Evolutionary conservation across 1,140 invertebrate species (phyloP), one percentile per base, ranked within the genome.

Genomic region (Drosophila sturtevanti): DNA sequence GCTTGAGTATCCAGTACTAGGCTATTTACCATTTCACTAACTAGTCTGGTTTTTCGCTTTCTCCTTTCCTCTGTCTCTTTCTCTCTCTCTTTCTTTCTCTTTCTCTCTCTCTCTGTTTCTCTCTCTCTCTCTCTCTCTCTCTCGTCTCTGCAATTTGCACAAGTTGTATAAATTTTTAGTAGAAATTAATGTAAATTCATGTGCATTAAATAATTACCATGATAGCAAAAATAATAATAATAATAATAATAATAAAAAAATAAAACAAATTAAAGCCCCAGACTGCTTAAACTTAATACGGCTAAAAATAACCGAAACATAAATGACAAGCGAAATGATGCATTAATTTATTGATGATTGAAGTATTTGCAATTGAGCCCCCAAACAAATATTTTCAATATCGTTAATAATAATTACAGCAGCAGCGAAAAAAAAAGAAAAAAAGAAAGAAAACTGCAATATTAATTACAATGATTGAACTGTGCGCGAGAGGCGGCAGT

Each of bases 371-470:
- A 55, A 61, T 38, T 77, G 82, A 87, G 82, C 82, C 82, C 34
- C 82, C 84, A 52, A 68, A 68, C 84, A 87, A 87, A 89, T 82
- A 82, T 73, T 82, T 82, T 72, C 79, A 73, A 82, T 87, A 72
- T 61, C 59, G 58, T 72, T 84, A 79, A 70, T 74, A 74, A 76
- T 12, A 21, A 63, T 16, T 64, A 38, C 24, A 7, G 22, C 5
- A 51, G 21, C 21, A 41, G 34, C 12, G 10, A 55, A n/a, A n/a
- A n/a, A n/a, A n/a, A n/a, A n/a, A n/a, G n/a, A n/a, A n/a, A n/a
- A n/a, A n/a, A n/a, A n/a, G n/a, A n/a, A n/a, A n/a, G n/a, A n/a
- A 48, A 35, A 56, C 14, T 37, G 34, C 16, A 41, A 67, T 54
- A 62, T 62, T 56, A 24, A 27, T 51, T 18, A 22, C 60, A 62